Conservation (phyloP, 2,113 vertebrate species). For the Caranx melampygus region DNA sequence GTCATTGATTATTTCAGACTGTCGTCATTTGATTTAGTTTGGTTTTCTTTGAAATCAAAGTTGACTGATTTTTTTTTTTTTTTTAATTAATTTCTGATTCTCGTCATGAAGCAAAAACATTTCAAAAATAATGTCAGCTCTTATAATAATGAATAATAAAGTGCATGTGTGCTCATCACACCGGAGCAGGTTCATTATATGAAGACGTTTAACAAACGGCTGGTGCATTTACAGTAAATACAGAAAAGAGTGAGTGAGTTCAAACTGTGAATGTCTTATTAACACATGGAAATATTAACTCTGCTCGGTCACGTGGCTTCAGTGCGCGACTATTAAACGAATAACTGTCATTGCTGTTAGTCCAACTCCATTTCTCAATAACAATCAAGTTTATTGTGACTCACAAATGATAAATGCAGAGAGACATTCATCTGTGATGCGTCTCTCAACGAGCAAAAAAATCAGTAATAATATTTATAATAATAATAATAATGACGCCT, state of each 20-base stretch:
- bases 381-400: not conserved
- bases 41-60: not conserved
- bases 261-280: not conserved
- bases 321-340: conserved; percentile 29
- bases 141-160: not conserved
- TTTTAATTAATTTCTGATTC: not conserved
- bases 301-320: not conserved
- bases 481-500: not conserved
- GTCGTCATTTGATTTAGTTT: not conserved
- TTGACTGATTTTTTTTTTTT: not conserved
- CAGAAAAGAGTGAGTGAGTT: not conserved
- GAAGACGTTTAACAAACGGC: not conserved
- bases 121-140: not conserved
- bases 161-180: not conserved
- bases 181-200: not conserved
- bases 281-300: not conserved
- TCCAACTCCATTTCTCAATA: not conserved
- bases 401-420: not conserved
- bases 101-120: not conserved
- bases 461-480: not conserved
- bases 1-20: not conserved
- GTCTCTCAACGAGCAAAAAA: not conserved
- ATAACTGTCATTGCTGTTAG: conserved; percentile 17
- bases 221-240: not conserved
- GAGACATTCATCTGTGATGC: accelerated